phyloP scores from a whole-genome alignment of 2,888 invertebrate genomes.

The Euzophera pinguis region DNA sequence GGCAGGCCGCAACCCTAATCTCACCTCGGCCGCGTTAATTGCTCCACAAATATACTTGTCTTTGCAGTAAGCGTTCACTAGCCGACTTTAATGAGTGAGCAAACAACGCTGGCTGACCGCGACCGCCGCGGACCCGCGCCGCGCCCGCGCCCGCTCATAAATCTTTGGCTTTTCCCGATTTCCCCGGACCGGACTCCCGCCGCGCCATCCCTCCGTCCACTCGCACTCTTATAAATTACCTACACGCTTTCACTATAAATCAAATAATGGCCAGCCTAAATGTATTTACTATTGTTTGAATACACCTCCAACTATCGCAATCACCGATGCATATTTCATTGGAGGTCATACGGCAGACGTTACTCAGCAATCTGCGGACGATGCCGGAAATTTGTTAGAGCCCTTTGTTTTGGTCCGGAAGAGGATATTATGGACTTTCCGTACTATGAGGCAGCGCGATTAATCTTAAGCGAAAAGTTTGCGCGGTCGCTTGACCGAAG shows the following conservation, averaged over 20 bases:
- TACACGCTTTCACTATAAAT: constrained; percentile 76
- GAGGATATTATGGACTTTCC: constrained; percentile 60
- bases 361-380: constrained; percentile 50
- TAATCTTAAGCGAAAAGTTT: constrained; percentile 53
- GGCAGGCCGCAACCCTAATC: constrained; percentile 61
- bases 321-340: constrained; percentile 50
- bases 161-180: constrained; percentile 76
- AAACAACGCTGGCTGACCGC: constrained; percentile 69
- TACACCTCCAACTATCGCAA: constrained; percentile 56
- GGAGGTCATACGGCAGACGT: constrained; percentile 42
- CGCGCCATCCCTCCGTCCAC: constrained; percentile 52
- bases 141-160: constrained; percentile 62
- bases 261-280: constrained; percentile 71
- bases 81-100: constrained; percentile 76
- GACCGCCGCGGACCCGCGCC: constrained; percentile 53
- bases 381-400: constrained; percentile 54
- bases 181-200: constrained; percentile 45
- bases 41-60: constrained; percentile 77
- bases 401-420: constrained; percentile 61
- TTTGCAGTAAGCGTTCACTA: constrained; percentile 73
- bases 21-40: constrained; percentile 74
- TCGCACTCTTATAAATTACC: constrained; percentile 77
- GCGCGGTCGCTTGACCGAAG: constrained; percentile 41
- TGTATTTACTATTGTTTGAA: constrained; percentile 77
- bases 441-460: constrained; percentile 45